Evolutionary conservation across 1,140 invertebrate genomes (phyloP).

Genomic region (Forficula auricularia): DNA sequence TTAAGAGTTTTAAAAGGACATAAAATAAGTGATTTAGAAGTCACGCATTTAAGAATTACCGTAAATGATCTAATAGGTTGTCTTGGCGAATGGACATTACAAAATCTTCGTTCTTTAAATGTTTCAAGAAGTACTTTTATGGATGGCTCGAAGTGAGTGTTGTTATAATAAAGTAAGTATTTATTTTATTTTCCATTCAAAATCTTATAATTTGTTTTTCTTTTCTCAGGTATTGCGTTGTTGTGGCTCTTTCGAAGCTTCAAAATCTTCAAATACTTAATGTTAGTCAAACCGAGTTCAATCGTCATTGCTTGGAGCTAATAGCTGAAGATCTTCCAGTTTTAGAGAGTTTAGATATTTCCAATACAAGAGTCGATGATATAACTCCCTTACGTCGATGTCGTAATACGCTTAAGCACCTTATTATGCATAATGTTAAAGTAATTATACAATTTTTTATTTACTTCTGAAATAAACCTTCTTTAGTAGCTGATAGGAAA

Average conservation of each 20-base stretch:
- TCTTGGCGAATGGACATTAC: slow-evolving; percentile 51
- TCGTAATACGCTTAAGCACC: slow-evolving; percentile 38
- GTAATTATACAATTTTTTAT: no score
- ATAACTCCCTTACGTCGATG: slow-evolving; percentile 43
- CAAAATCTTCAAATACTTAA: slow-evolving; percentile 46
- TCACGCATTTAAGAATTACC: slow-evolving; percentile 39
- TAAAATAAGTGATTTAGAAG: slow-evolving; percentile 43
- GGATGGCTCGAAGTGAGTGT: slow-evolving; percentile 30
- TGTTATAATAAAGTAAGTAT: neutral
- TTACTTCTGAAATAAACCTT: no score
- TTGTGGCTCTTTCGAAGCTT: slow-evolving; percentile 35
- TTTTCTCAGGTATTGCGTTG: slow-evolving; percentile 28
- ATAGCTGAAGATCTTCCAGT: slow-evolving; percentile 48
- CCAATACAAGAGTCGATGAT: slow-evolving; percentile 46
- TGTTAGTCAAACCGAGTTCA: slow-evolving; percentile 54
- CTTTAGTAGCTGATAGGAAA: no score
- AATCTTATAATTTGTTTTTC: slow-evolving; percentile 10
- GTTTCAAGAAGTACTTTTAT: slow-evolving; percentile 46
- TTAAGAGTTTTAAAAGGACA: slow-evolving; percentile 45
- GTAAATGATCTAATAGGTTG: slow-evolving; percentile 50
- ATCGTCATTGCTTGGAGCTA: slow-evolving; percentile 45
- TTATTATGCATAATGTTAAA: slow-evolving; percentile 47
- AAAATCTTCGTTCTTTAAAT: slow-evolving; percentile 45
- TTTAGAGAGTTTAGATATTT: slow-evolving; percentile 52
- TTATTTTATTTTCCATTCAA: slow-evolving; percentile 2